Evolutionary conservation across 1,140 invertebrate species (phyloP), one percentile per base, ranked within the genome.

Genomic region (Listronotus oregonensis): DNA sequence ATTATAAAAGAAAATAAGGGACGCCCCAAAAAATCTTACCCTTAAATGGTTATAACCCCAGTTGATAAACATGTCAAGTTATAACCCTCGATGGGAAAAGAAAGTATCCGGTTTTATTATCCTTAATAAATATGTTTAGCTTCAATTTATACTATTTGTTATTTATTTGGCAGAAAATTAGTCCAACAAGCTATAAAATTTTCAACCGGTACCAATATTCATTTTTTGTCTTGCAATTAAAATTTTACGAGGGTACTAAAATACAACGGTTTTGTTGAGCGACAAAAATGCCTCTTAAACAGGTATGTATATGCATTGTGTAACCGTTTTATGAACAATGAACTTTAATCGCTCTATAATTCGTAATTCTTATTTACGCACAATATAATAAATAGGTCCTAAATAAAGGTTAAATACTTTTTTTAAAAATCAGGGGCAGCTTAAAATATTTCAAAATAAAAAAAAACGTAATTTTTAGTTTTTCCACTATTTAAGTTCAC

Each of bases 31-130:
- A 54, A 61, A 61, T 61, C 50, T 61, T 21, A 51, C 17, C 32
- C 58, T 61, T 46, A 46, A 57, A 64, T 43, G 62, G 62, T 44
- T 18, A 58, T 57, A 56, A 58, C 57, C 56, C 62, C 63, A 63
- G 67, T 69, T 69, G 67, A 69, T 69, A 69, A 69, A 69, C 67
- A 69, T 65, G 67, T 69, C 67, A 69, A 66, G 44, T 32, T 54
- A 40, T 65, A 65, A 59, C 67, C 62, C 57, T 52, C 52, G 51
- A 69, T 69, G 67, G 67, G 67, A 69, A 68, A 60, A 51, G 55
- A 58, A 58, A 64, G 21, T 27, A 47, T 47, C 21, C 32, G 32
- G 40, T 69, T 68, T 69, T 69, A 69, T 69, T 69, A 42, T 54
- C 43, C 51, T 59, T 65, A 61, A 65, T 68, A 68, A 68, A 68